Evolutionary conservation across 92 coral and sea anemone genomes (phyloP).

Genomic region (Umimayanthus kanabou): DNA sequence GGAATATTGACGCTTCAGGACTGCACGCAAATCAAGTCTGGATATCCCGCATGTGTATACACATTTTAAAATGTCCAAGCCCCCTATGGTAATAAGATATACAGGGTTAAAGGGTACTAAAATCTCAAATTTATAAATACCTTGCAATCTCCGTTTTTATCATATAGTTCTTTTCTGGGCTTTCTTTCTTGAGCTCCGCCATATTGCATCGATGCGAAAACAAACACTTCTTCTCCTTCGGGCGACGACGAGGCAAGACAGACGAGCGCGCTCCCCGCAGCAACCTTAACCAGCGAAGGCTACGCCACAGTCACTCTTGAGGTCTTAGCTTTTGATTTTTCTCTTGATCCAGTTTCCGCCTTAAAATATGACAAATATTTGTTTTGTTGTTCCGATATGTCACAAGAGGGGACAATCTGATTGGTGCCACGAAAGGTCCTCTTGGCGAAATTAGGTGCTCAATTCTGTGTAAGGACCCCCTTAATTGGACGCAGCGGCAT

Average conservation of each 20-base stretch:
- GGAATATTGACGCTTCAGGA: not conserved
- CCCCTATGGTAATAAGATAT: not conserved
- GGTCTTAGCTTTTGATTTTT: not conserved
- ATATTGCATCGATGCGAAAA: slow-evolving; percentile 12
- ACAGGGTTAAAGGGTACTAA: slow-evolving; percentile 1
- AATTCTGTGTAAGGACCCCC: not conserved
- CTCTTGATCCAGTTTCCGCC: slow-evolving; percentile 26
- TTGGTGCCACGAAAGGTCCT: slow-evolving; percentile 2
- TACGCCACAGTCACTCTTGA: not conserved
- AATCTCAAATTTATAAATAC: slow-evolving; percentile 31
- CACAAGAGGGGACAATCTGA: slow-evolving; percentile 1
- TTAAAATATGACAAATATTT: slow-evolving; percentile 24
- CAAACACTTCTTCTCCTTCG: not conserved
- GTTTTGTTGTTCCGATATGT: not conserved
- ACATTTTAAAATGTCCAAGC: not conserved
- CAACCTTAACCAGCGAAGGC: not conserved
- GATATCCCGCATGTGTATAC: not conserved
- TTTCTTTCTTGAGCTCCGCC: slow-evolving; percentile 80
- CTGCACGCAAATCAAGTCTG: not conserved
- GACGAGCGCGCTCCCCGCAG: not conserved
- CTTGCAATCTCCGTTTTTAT: slow-evolving; percentile 83
- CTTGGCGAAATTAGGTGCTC: not conserved
- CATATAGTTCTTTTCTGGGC: slow-evolving; percentile 74
- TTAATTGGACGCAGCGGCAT: not conserved
- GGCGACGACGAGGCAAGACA: not conserved